Evolutionary conservation across 2,797 vertebrate genomes (phyloP).

Genomic region (Mus minutoides): DNA sequence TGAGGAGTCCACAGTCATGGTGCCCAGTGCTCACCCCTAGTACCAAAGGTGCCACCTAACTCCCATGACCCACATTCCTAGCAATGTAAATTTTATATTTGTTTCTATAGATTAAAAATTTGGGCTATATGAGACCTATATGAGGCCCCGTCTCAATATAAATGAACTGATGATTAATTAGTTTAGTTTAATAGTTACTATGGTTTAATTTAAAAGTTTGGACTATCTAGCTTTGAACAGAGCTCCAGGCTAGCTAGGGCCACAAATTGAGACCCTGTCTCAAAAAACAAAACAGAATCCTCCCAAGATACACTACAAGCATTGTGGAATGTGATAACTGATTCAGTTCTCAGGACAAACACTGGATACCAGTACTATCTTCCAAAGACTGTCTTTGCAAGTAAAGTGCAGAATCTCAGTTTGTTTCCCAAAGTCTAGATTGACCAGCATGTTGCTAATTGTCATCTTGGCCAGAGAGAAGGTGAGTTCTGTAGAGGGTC

Average conservation of each 20-base stretch:
- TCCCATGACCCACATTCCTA: background rate
- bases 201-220: background rate
- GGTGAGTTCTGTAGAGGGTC: background rate
- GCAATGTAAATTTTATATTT: background rate
- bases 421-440: background rate
- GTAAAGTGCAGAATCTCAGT: background rate
- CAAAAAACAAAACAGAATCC: background rate
- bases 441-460: background rate
- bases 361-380: background rate
- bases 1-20: background rate
- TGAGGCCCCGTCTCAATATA: background rate
- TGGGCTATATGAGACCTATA: background rate
- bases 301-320: background rate
- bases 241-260: background rate
- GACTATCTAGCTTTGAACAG: slow-evolving; percentile 16
- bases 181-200: background rate
- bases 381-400: background rate
- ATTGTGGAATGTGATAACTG: background rate
- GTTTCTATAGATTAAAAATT: slow-evolving; percentile 20
- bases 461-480: background rate
- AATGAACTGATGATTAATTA: background rate
- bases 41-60: background rate
- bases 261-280: background rate
- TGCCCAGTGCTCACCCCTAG: background rate
- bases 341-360: slow-evolving; percentile 3